These are phyloP conservation scores for Eumacrocentrus americanus DNA, from an alignment of 2,888 invertebrate species.

Conservation along the genomic window DNA sequence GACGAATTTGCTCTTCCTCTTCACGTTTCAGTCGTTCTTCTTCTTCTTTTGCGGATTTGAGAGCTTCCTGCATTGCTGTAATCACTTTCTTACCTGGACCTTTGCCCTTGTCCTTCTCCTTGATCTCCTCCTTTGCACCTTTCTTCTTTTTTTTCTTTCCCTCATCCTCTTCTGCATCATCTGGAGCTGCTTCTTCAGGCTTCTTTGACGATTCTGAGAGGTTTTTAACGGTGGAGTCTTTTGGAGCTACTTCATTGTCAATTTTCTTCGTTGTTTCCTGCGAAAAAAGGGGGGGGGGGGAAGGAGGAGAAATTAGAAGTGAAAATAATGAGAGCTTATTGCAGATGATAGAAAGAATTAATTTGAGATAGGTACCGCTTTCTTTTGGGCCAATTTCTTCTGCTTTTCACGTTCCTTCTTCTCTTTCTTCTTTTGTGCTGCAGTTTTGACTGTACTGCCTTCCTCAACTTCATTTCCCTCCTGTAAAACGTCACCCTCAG, in stretches of 20 bases:
- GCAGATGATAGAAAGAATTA: no score
- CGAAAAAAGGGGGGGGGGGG: no score
- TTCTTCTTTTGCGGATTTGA: slow-evolving; percentile 87
- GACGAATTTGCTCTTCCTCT: slow-evolving; percentile 80
- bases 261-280: slow-evolving; percentile 49
- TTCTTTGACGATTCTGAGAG: slow-evolving; percentile 35
- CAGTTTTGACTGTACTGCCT: slow-evolving; percentile 73
- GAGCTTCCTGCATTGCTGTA: slow-evolving; percentile 89
- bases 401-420: slow-evolving; percentile 83
- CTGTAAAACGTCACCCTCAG: no score
- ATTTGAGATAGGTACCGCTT: slow-evolving; percentile 54
- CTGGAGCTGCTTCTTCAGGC: slow-evolving; percentile 38
- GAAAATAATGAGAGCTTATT: no score
- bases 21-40: slow-evolving; percentile 77
- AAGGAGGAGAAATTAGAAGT: no score
- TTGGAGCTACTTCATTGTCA: slow-evolving; percentile 58
- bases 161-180: slow-evolving; percentile 57
- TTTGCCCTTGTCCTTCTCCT: slow-evolving; percentile 62
- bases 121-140: slow-evolving; percentile 62
- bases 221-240: slow-evolving; percentile 38
- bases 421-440: slow-evolving; percentile 88
- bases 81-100: slow-evolving; percentile 86
- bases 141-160: slow-evolving; percentile 63
- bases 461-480: slow-evolving; percentile 61
- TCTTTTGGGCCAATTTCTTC: slow-evolving; percentile 75